Base-by-base conservation (phyloP, 1,140 invertebrate genomes). In the Drosophila aff. region DNA sequence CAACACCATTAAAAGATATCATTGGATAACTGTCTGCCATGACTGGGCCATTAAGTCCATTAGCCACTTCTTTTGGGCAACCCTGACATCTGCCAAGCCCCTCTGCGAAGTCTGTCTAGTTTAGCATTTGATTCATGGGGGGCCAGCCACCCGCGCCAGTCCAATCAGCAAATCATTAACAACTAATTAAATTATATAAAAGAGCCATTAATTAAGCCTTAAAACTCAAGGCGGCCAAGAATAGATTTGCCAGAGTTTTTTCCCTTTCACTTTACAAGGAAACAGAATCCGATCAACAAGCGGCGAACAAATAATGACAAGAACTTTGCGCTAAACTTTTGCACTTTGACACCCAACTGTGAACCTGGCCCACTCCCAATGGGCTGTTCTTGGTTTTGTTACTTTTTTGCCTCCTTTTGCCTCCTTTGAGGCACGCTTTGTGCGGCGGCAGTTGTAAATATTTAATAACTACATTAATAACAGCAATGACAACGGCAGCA, bases 381-480 rank as follows among this genome's bases (percentile, higher is more conserved):
- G 38, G 31, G 21, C 59, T 11, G 47, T 55, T 33, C 26, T 52
- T 33, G 26, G 47, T 5, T 1, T 46, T 13, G 21, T 21, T 7
- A 9, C 7, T 15, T 15, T 46, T n/a, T 23, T 21, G 26, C 26
- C 26, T 49, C 4, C 9, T 16, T 16, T 26, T 15, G 44, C 13
- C 49, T 53, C 28, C 28, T 53, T 58, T n/a, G 44, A 47, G 41
- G 61, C 85, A 87, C 81, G 79, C 75, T 86, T 74, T 85, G 31
- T 76, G 81, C 73, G 66, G 85, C 81, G 65, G 85, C 85, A 90
- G 86, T 90, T 90, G 86, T 90, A 90, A 79, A 77, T 83, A 81
- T 85, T 90, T 90, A 90, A 90, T 90, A 90, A 90, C 85, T 90
- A 90, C 85, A 90, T 90, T 90, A 90, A 90, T 90, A 90, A 85